These are phyloP conservation scores for Caenorhabditis elegans DNA, from an alignment of 1,140 invertebrate species.

Conservation along the genomic window DNA sequence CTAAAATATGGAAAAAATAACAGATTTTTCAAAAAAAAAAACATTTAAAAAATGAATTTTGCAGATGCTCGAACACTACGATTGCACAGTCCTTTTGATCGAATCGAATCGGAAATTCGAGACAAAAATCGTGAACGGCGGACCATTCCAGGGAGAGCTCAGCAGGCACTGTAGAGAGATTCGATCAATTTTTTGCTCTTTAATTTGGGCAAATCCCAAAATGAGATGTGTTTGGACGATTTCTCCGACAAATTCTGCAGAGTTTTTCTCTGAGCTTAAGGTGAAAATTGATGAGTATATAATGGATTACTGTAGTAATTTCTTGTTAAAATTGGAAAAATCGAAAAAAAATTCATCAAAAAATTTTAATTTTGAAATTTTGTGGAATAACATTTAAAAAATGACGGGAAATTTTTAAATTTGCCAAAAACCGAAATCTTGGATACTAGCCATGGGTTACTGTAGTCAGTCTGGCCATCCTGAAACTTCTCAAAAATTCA, in stretches of 20 bases:
- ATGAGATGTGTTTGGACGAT: slow-evolving; percentile 56
- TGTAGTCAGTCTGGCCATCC: too few relatives aligned
- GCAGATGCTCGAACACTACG: slow-evolving; percentile 62
- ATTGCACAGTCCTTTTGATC: slow-evolving; percentile 55
- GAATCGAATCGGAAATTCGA: slow-evolving; percentile 64
- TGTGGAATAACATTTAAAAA: too few relatives aligned
- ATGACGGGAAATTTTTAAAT: too few relatives aligned
- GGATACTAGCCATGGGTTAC: too few relatives aligned
- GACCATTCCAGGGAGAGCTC: slow-evolving; percentile 56
- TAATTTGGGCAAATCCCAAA: slow-evolving; percentile 55
- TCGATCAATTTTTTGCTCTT: slow-evolving; percentile 53
- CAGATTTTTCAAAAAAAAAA: too few relatives aligned
- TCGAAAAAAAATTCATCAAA: too few relatives aligned
- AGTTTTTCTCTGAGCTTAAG: slow-evolving; percentile 64
- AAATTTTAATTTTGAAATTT: too few relatives aligned
- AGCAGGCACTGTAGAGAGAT: slow-evolving; percentile 57
- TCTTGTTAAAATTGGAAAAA: neutral
- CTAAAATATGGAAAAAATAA: too few relatives aligned
- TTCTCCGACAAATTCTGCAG: slow-evolving; percentile 54
- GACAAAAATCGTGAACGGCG: slow-evolving; percentile 45
- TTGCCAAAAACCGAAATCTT: too few relatives aligned
- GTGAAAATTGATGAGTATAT: slow-evolving; percentile 40
- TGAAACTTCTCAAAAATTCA: too few relatives aligned
- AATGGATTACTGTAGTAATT: neutral
- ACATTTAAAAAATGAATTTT: too few relatives aligned